Base-by-base conservation (phyloP, 2,113 vertebrate species). In the Gymnobelideus leadbeateri region DNA sequence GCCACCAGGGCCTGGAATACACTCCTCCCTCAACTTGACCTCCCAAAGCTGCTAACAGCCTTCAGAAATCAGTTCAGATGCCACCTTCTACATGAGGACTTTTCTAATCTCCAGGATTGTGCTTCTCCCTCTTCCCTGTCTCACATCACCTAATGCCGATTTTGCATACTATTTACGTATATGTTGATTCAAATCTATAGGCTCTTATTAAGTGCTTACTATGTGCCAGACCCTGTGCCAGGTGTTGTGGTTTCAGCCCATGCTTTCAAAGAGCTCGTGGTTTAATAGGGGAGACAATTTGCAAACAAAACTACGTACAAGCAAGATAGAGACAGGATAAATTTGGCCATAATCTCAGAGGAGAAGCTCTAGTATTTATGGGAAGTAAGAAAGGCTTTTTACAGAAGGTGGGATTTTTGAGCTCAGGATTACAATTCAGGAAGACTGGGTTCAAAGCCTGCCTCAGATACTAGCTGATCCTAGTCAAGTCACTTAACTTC, bases 31-130 rank as follows among this genome's bases (percentile, higher is more conserved):
- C 3, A 3, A 2, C 10, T 68, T 3, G 2, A 14, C 4, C 28
- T 14, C 57, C 31, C 3, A 31, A 68, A 68, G 12, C 57, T 31
- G 31, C 11, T 61, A 31, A 61, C 10, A 12, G 26, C 28, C 3
- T 68, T 68, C 28, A 68, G 14, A 68, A 28, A 68, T 68, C 57
- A 68, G 31, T 68, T 14, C 11, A 68, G 57, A 68, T 68, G 11
- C 57, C 57, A 37, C 31, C 14, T 92, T 95, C 49, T 92, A 93
- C 47, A 43, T 90, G 52, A 92, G 91, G 51, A 3, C n/a, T 94
- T 92, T 95, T 96, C 21, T 12, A 43, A 89, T 92, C 93, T 12
- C 37, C 37, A 77, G 37, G 12, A 31, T 90, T 23, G 19, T 6
- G 54, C 51, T 89, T 51, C 28, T 61, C 91, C 51, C 24, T 11